Conservation (phyloP, 2,113 vertebrate genomes). For the Ranitomeya variabilis region DNA sequence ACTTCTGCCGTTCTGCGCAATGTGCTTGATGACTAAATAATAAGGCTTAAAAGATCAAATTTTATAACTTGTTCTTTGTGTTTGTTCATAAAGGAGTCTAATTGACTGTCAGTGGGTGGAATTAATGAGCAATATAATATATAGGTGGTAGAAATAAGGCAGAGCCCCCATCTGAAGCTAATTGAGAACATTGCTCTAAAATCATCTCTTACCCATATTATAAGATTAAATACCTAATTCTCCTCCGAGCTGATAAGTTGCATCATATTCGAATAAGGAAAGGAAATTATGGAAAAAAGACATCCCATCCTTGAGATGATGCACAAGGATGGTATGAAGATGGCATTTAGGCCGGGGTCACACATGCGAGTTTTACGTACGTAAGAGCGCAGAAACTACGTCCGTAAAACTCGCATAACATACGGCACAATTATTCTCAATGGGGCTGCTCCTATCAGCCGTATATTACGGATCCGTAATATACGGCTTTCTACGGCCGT, state of each 20-base stretch:
- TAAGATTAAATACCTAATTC: not conserved
- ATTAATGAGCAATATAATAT: slow-evolving; percentile 12
- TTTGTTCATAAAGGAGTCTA: slow-evolving; percentile 35
- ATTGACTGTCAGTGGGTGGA: slow-evolving; percentile 39
- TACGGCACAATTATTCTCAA: no score
- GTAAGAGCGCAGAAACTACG: no score
- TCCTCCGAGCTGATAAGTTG: not conserved
- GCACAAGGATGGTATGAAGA: not conserved
- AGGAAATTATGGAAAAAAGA: not conserved
- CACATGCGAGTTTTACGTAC: no score
- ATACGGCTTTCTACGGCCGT: no score
- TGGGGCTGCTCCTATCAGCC: no score
- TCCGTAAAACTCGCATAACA: no score
- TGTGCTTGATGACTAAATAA: slow-evolving; percentile 29
- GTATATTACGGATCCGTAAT: no score
- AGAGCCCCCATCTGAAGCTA: not conserved
- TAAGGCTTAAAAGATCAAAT: slow-evolving; percentile 14
- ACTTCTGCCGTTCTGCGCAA: not conserved
- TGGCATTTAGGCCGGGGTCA: no score
- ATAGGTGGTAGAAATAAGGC: slow-evolving; percentile 33
- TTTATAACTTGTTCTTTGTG: slow-evolving; percentile 28
- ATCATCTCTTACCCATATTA: slow-evolving; percentile 3
- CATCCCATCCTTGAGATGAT: not conserved
- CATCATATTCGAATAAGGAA: not conserved
- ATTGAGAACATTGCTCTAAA: not conserved